phyloP scores from a whole-genome alignment of 92 coral and sea anemone species.

The Pocillopora grandis region DNA sequence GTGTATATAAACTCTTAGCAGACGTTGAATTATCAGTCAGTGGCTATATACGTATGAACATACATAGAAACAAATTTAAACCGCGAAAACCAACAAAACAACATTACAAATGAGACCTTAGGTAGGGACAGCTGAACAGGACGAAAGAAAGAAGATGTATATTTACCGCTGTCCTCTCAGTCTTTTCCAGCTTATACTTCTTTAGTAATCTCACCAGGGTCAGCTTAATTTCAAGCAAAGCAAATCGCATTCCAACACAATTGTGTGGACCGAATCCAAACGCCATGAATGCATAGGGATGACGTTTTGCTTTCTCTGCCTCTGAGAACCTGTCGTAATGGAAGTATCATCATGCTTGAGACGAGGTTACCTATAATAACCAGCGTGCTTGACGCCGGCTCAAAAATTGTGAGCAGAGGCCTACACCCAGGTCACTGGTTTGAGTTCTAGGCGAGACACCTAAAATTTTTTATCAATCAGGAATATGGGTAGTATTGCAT shows the following conservation, averaged over 20 bases:
- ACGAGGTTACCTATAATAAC: background rate
- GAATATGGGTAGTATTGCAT: no score
- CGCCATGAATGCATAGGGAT: slow-evolving; percentile 40
- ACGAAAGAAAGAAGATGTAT: background rate
- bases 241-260: slow-evolving; percentile 53
- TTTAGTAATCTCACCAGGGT: slow-evolving; percentile 39
- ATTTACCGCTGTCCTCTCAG: slow-evolving; percentile 41
- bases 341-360: background rate
- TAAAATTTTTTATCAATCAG: no score
- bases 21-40: no score
- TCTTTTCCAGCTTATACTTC: slow-evolving; percentile 38
- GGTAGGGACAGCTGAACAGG: background rate
- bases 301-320: slow-evolving; percentile 45
- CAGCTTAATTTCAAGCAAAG: slow-evolving; percentile 42
- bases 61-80: background rate
- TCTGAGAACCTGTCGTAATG: slow-evolving; percentile 27
- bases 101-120: background rate
- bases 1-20: no score
- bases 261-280: slow-evolving; percentile 49
- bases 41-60: no score
- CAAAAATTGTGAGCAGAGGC: no score
- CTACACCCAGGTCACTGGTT: no score
- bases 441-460: no score
- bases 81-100: background rate
- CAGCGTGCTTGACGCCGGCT: no score